Evolutionary conservation across 1,140 invertebrate species (phyloP).

Genomic region (Bombus sibiricus): DNA sequence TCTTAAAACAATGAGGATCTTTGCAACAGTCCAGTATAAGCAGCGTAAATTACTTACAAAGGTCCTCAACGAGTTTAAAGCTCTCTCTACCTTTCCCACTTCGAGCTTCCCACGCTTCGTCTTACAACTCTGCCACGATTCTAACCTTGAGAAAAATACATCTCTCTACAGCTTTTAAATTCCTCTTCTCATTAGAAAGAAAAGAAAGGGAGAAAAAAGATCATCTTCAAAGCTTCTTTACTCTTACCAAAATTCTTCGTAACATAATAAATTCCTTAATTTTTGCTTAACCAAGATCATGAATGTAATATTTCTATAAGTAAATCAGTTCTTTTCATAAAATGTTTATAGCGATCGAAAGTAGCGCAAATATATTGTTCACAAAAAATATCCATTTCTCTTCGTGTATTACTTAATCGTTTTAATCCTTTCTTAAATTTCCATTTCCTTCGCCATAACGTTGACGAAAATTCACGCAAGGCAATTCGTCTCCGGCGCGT

Average conservation of each 20-base stretch:
- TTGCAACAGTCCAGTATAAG: not conserved
- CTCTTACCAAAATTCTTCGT: not conserved
- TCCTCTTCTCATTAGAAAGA: not conserved
- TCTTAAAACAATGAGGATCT: not conserved
- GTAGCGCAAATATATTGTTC: not conserved
- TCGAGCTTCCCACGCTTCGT: not conserved
- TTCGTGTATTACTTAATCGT: not conserved
- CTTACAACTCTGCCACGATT: not conserved
- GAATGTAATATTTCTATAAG: too few relatives aligned
- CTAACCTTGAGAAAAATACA: not conserved
- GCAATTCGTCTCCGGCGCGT: not conserved
- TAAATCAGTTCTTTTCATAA: not conserved
- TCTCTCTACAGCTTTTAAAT: not conserved
- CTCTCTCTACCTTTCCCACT: not conserved
- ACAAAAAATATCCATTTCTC: not conserved
- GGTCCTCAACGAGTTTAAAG: conserved; percentile 4
- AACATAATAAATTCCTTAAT: not conserved
- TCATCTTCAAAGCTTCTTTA: not conserved
- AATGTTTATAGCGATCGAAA: not conserved
- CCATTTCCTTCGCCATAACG: not conserved
- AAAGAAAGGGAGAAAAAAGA: too few relatives aligned
- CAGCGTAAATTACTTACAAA: conserved; percentile 1
- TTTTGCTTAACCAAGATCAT: not conserved
- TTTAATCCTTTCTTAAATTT: not conserved
- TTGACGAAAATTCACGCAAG: not conserved